Conservation (phyloP, 2,113 vertebrate genomes). For the Tiliqua scincoides region DNA sequence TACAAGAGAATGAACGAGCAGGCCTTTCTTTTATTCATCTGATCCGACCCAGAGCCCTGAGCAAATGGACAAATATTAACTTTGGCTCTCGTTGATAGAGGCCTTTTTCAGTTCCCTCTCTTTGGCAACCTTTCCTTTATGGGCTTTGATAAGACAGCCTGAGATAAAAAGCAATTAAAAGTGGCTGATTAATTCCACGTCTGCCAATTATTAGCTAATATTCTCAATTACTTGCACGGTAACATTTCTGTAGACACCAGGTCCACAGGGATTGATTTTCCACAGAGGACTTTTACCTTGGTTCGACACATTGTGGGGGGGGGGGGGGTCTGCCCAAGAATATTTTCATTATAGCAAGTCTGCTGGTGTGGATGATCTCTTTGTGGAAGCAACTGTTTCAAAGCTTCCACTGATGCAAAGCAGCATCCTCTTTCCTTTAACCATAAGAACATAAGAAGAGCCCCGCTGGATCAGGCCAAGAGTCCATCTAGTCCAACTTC, state of each 20-base stretch:
- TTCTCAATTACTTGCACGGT: conserved; percentile 14
- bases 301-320: not conserved
- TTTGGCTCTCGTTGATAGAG: conserved; percentile 52
- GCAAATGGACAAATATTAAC: conserved; percentile 64
- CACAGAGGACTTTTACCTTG: conserved; percentile 32
- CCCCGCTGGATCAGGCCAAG: no score
- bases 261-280: not conserved
- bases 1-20: conserved; percentile 37
- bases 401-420: not conserved
- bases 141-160: conserved; percentile 47
- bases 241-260: not conserved
- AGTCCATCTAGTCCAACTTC: no score
- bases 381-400: not conserved
- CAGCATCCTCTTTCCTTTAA: not conserved
- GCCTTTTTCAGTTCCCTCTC: not conserved
- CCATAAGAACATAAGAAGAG: no score
- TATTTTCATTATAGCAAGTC: not conserved
- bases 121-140: conserved; percentile 43
- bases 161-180: not conserved
- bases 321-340: not conserved
- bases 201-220: conserved; percentile 25
- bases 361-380: not conserved
- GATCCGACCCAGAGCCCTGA: conserved; percentile 43
- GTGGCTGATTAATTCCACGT: not conserved
- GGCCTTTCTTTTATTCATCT: conserved; percentile 29